Base-by-base conservation (phyloP, 2,797 vertebrate species). In the Sardinella longiceps region DNA sequence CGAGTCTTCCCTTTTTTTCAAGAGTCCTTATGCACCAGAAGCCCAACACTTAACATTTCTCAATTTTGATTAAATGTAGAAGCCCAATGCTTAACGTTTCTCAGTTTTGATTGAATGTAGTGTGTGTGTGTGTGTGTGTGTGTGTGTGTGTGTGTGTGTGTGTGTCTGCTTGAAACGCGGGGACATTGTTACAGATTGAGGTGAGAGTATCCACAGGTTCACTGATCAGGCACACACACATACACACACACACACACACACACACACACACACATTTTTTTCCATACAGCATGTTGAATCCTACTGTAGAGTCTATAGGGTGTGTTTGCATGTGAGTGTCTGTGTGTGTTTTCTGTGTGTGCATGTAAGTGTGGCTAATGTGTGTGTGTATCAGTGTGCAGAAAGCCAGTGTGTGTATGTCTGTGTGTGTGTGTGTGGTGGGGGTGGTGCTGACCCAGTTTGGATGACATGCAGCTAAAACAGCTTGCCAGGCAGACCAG, bases 391-490 rank as follows among this genome's bases (percentile, higher is more conserved):
- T 74, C 53, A 56, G 66, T 37, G 30, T 74, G 66, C 33, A 9
- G 37, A 56, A 56, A 56, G 23, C 53, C 53, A n/a, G 80, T 82
- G 84, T 74, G 74, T 86, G 63, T 83, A 70, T 46, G 84, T 51
- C 85, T 84, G 86, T 5, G 83, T 80, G 53, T 70, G 63, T 70
- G 63, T 70, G 63, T 37, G 12, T 15, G 30, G 30, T 33, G 66
- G n/a, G 81, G 39, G 66, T 33, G 30, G 66, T 74, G 87, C 90
- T 95, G 94, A 95, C 94, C 94, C 94, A 95, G 90, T 94, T 95
- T 95, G 93, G 91, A 91, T 93, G 91, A 91, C 90, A 90, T 91
- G 91, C 91, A 94, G 93, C 89, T 92, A 86, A 86, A 88, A 91
- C 88, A 91, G 92, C 89, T 92, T 94, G 93, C 91, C 92, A 92